phyloP scores from a whole-genome alignment of 2,797 vertebrate genomes.

The Okamejei kenojei region DNA sequence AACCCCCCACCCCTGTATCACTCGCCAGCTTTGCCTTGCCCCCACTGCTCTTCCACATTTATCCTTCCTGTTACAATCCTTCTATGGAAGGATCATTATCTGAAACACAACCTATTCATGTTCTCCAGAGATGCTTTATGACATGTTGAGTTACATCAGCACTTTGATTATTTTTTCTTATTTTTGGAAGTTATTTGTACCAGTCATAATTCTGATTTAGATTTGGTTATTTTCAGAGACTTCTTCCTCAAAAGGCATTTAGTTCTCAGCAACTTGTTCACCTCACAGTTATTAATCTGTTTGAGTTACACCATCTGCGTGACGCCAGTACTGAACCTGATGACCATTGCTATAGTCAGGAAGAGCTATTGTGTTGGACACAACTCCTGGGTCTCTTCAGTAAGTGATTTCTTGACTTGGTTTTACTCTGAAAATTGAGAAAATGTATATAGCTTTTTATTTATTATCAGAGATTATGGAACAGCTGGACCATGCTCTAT shows the following conservation, averaged over 20 bases:
- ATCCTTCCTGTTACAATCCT: too few relatives aligned
- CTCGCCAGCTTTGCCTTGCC: too few relatives aligned
- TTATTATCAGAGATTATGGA: not conserved
- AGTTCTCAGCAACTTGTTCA: conserved; percentile 96
- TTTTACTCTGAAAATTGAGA: not conserved
- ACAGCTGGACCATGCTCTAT: not conserved
- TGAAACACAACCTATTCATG: too few relatives aligned
- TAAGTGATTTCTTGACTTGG: conserved; percentile 54
- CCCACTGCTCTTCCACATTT: too few relatives aligned
- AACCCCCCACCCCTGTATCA: too few relatives aligned
- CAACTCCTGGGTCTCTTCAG: conserved; percentile 91
- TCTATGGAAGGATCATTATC: too few relatives aligned
- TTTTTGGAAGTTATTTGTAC: not conserved
- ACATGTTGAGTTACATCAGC: too few relatives aligned
- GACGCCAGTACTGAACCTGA: conserved; percentile 74
- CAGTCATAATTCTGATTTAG: not conserved
- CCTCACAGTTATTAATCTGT: conserved; percentile 94
- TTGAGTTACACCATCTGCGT: conserved; percentile 89
- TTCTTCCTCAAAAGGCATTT: conserved; percentile 91
- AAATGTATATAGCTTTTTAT: not conserved
- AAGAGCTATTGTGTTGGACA: conserved; percentile 87
- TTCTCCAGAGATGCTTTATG: too few relatives aligned
- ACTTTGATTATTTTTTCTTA: too few relatives aligned
- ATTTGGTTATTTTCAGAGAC: conserved; percentile 61
- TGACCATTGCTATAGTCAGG: conserved; percentile 75